Evolutionary conservation across 2,113 vertebrate species (phyloP).

Genomic region (Nyctereutes procyonoides): DNA sequence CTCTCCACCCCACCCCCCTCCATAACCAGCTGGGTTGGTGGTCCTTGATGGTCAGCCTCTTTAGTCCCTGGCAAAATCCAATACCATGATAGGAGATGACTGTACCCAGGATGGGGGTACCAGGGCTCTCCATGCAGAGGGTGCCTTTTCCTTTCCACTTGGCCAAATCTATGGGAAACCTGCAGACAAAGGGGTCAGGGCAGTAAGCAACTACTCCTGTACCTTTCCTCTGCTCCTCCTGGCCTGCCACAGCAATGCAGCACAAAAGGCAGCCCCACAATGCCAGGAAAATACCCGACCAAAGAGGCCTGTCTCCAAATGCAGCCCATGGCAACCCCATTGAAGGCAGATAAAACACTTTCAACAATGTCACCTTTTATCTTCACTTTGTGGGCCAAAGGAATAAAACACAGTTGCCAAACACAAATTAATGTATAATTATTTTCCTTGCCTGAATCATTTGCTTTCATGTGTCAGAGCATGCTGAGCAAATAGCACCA

Average conservation of each 20-base stretch:
- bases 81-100: accelerated
- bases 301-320: conserved; percentile 29
- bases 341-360: conserved; percentile 77
- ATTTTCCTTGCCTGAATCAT: conserved; percentile 91
- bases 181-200: not conserved
- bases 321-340: conserved; percentile 67
- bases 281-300: not conserved
- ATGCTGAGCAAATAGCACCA: conserved; percentile 88
- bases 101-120: not conserved
- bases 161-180: not conserved
- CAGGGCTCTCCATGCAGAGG: not conserved
- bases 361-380: conserved; percentile 86
- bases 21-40: accelerated
- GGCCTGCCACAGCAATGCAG: not conserved
- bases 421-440: conserved; percentile 92
- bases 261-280: not conserved
- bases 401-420: conserved; percentile 88
- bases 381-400: conserved; percentile 85
- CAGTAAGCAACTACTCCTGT: not conserved
- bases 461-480: conserved; percentile 92
- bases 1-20: too few relatives aligned
- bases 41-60: not conserved
- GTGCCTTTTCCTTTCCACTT: not conserved
- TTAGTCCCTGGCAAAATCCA: not conserved
- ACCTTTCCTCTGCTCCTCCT: not conserved